These are phyloP conservation scores for Elymnias hypermnestra DNA, from an alignment of 1,140 invertebrate genomes.

Conservation along the genomic window DNA sequence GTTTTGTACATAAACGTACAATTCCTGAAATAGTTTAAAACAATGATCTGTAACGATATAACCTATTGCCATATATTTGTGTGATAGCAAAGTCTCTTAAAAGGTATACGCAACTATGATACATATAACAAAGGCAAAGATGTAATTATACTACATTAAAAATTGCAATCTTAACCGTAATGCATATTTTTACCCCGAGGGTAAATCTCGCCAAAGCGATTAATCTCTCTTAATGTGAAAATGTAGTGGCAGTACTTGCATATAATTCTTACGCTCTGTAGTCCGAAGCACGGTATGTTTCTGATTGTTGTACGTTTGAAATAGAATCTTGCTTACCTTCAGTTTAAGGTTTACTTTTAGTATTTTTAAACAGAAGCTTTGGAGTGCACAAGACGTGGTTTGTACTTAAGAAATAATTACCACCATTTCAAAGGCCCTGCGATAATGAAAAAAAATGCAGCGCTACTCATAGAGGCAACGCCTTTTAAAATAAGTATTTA, in stretches of 20 bases:
- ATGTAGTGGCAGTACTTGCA: slow-evolving; percentile 5
- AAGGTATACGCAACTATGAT: too few species aligned
- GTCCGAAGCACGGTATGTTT: neutral
- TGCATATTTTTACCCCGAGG: slow-evolving; percentile 7
- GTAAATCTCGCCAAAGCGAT: slow-evolving; percentile 7
- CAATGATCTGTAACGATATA: too few species aligned
- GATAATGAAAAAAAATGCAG: neutral
- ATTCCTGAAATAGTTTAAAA: too few species aligned
- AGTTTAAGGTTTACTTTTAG: neutral
- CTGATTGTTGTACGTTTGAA: neutral
- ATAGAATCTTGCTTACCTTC: neutral
- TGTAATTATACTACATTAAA: too few species aligned
- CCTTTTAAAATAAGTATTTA: neutral
- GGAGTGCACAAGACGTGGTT: slow-evolving; percentile 5
- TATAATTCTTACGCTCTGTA: slow-evolving; percentile 4
- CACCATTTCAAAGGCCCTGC: neutral
- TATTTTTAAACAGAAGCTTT: neutral
- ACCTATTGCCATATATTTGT: too few species aligned
- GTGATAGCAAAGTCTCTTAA: too few species aligned
- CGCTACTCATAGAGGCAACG: neutral
- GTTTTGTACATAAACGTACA: too few species aligned
- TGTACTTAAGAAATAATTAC: slow-evolving; percentile 7
- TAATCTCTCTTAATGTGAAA: slow-evolving; percentile 8
- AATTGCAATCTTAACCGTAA: slow-evolving; percentile 4
- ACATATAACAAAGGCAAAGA: too few species aligned